Percentiles rank a stretch among this genome's conserved stretches.
These are phyloP conservation scores for Aphrocallistes beatrix DNA, from an alignment of 37 sponge, comb jelly and placozoan species.

Conservation along the genomic window DNA sequence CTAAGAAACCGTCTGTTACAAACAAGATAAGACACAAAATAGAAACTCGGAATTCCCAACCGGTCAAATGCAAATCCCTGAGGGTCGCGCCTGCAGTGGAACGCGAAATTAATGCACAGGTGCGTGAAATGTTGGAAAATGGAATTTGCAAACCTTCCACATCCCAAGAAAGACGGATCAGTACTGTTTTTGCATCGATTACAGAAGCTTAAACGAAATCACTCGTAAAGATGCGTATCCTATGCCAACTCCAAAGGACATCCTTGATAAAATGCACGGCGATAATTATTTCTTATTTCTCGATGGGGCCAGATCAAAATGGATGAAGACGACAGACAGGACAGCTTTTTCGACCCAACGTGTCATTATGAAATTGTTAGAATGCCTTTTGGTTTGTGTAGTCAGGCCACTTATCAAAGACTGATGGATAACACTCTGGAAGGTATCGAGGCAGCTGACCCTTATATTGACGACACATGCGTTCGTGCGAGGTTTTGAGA, in stretches of 20 bases:
- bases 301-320: no score
- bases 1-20: neutral
- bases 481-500: no score
- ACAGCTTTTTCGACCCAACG: no score
- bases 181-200: neutral
- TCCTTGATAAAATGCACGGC: neutral
- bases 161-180: neutral
- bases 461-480: no score
- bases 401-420: no score
- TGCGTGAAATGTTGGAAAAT: neutral
- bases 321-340: no score
- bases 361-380: no score
- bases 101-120: neutral
- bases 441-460: no score
- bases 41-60: neutral
- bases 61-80: neutral
- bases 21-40: neutral
- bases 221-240: neutral
- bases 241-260: no score
- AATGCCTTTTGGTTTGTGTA: no score
- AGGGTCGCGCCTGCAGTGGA: neutral
- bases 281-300: no score
- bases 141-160: neutral
- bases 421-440: no score
- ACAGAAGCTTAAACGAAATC: neutral